A percentile compares a stretch with the other conserved stretches of the same genome.
Evolutionary conservation across 2,113 vertebrate genomes (phyloP).

Genomic region (Alaudala cheleensis): DNA sequence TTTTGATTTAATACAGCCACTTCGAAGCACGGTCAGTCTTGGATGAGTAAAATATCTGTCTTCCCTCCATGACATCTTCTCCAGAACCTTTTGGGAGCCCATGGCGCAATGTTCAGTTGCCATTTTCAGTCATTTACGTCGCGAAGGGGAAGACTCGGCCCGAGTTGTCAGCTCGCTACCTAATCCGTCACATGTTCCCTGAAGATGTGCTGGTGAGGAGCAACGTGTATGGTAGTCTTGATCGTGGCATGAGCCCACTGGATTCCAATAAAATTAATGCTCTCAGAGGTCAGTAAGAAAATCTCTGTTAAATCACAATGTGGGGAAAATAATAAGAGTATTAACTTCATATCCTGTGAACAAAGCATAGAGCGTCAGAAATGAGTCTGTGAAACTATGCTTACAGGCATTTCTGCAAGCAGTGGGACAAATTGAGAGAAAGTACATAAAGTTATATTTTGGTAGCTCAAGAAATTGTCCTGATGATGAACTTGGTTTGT

Average conservation of each 20-base stretch:
- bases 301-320: not conserved
- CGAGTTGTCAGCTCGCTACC: conserved; percentile 73
- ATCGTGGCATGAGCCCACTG: conserved; percentile 68
- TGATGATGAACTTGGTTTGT: not conserved
- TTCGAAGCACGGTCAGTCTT: not conserved
- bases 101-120: conserved; percentile 67
- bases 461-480: not conserved
- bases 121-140: conserved; percentile 60
- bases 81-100: conserved; percentile 75
- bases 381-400: not conserved
- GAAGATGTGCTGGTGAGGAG: conserved; percentile 77
- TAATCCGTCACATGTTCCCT: conserved; percentile 78
- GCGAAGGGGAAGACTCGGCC: conserved; percentile 71
- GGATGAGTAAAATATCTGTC: not conserved
- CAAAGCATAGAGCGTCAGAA: not conserved
- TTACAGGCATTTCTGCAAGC: not conserved
- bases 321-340: not conserved
- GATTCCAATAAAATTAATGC: conserved; percentile 76
- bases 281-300: conserved; percentile 74
- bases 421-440: not conserved
- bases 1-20: not conserved
- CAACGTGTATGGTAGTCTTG: conserved; percentile 71
- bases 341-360: not conserved
- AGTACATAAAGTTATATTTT: not conserved
- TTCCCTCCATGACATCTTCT: not conserved